Conservation (phyloP, 2,888 invertebrate genomes). For the Drosophila lutescens region DNA sequence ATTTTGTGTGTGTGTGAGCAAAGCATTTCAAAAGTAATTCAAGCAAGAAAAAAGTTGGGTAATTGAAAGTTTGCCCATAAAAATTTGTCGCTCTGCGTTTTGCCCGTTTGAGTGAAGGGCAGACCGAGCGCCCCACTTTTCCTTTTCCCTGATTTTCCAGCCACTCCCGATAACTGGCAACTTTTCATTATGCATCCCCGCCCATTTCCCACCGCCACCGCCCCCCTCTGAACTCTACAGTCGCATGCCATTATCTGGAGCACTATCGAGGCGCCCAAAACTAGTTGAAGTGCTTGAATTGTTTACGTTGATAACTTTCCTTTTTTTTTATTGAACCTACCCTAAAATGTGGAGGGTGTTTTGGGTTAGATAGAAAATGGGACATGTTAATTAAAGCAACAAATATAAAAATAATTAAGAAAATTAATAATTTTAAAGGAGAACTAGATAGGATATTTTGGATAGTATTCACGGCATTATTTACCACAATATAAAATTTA, state of each 20-base stretch:
- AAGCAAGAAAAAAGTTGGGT: constrained; percentile 77
- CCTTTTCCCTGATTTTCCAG: not conserved
- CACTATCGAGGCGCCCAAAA: constrained; percentile 74
- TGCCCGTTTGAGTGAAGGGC: constrained; percentile 40
- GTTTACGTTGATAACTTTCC: constrained; percentile 75
- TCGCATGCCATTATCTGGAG: constrained; percentile 59
- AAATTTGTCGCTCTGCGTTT: constrained; percentile 72
- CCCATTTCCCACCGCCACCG: not conserved
- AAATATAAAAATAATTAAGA: too few relatives aligned
- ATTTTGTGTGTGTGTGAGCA: constrained; percentile 26
- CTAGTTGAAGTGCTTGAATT: constrained; percentile 75
- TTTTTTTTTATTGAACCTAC: constrained; percentile 27
- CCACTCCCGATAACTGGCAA: constrained; percentile 25
- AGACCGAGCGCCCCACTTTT: constrained; percentile 1
- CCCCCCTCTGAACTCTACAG: constrained; percentile 1
- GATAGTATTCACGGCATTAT: too few relatives aligned
- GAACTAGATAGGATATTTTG: too few relatives aligned
- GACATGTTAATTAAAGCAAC: too few relatives aligned
- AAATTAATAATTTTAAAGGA: not conserved
- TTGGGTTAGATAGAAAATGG: not conserved
- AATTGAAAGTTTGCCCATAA: constrained; percentile 79
- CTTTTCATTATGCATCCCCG: constrained; percentile 46
- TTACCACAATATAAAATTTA: too few relatives aligned
- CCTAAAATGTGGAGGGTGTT: constrained; percentile 6
- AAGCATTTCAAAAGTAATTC: constrained; percentile 76